These are phyloP conservation scores for Orbicella faveolata DNA, from an alignment of 64 coral and sea anemone genomes.

Conservation along the genomic window DNA sequence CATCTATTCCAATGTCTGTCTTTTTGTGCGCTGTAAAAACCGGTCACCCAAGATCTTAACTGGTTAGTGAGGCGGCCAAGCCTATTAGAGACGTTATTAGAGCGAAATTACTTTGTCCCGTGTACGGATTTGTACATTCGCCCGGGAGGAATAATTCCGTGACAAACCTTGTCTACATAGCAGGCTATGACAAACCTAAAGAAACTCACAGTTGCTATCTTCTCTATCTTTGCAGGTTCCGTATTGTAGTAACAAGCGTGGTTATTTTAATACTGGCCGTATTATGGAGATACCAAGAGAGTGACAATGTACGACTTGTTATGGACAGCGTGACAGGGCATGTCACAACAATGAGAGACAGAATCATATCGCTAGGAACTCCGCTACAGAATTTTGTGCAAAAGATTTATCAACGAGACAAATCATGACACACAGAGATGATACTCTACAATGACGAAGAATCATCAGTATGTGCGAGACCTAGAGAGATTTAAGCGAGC, in stretches of 20 bases:
- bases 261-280: conserved; percentile 48
- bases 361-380: not conserved
- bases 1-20: too few relatives aligned
- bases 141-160: too few relatives aligned
- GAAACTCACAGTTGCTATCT: not conserved
- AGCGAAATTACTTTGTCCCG: too few relatives aligned
- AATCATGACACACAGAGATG: not conserved
- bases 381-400: not conserved
- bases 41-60: too few relatives aligned
- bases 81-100: too few relatives aligned
- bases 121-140: not conserved
- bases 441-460: not conserved
- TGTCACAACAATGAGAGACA: not conserved
- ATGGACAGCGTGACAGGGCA: conserved; percentile 23
- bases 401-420: conserved; percentile 7
- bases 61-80: too few relatives aligned
- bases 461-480: not conserved
- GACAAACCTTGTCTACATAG: too few relatives aligned
- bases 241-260: conserved; percentile 43
- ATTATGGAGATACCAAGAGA: conserved; percentile 77
- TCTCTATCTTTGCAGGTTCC: conserved; percentile 30
- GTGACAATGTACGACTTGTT: conserved; percentile 32
- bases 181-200: not conserved
- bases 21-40: too few relatives aligned
- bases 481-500: too few relatives aligned